Base-by-base conservation (phyloP, 1,140 invertebrate genomes). In the Brachionus rubens region DNA sequence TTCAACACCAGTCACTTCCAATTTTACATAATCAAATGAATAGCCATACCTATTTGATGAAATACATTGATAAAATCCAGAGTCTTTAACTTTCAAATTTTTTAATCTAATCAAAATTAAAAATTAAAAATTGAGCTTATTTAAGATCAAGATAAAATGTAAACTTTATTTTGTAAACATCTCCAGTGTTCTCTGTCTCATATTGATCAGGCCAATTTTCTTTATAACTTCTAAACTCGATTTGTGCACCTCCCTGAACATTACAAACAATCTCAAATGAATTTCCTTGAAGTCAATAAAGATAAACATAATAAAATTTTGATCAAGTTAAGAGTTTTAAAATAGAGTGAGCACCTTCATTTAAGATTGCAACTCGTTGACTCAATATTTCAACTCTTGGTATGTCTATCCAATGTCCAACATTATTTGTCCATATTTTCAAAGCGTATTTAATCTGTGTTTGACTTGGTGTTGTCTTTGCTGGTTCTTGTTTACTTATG, bases 141-240 rank as follows among this genome's bases (percentile, higher is more conserved):
- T 12, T 2, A 54, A 26, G n/a, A 12, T 9, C 10, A 50, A 26
- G 3, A 30, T 33, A 40, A 40, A n/a, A 7, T 6, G 16, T 19
- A 33, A 33, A 59, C 54, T 19, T 33, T 19, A 59, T 16, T 59
- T 59, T 59, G 36, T 59, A 59, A 59, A 59, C 19, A 36, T 59
- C 30, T 16, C 54, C 54, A 59, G 36, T 36, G 36, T 59, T 33
- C 36, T 59, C 54, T 33, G 54, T 33, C 28, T 59, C 54, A 59
- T 36, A 59, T 3, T 59, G 10, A 41, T 19, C 30, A 16, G 54
- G 54, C 54, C 54, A 59, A 36, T 28, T 59, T 33, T 36, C 54
- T 16, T 59, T 19, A 36, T 59, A 59, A 59, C 54, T 59, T 36
- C 30, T 59, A 59, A 59, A 59, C 36, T 59, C 54, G n/a, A 59